A percentile compares a stretch with the other conserved stretches of the same genome.
Evolutionary conservation across 2,797 vertebrate species (phyloP).

Genomic region (Notamacropus eugenii): DNA sequence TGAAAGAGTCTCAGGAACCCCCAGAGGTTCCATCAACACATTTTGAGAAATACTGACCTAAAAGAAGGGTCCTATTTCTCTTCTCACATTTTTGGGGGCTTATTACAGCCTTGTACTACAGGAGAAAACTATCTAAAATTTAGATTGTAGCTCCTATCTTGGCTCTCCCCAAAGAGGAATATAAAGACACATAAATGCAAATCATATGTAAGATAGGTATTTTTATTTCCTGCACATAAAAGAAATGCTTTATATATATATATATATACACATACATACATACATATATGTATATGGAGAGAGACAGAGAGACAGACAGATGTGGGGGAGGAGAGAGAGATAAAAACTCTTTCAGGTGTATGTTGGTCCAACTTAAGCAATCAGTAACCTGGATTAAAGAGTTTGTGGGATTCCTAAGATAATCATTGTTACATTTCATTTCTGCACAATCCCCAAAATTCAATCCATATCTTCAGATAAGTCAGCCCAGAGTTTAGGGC

Average conservation of each 20-base stretch:
- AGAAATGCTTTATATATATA: neutral
- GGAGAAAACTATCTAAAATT: neutral
- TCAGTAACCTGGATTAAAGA: neutral
- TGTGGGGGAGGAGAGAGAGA: neutral
- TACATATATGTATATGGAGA: no score
- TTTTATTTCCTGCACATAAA: neutral
- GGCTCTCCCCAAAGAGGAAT: neutral
- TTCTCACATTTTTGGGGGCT: neutral
- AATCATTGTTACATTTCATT: neutral
- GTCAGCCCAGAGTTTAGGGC: neutral
- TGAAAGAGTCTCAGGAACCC: neutral
- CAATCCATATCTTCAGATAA: neutral
- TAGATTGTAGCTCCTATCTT: neutral
- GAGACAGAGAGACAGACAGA: no score
- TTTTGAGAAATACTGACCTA: neutral
- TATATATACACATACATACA: no score
- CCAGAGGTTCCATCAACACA: neutral
- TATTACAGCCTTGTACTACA: neutral
- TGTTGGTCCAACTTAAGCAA: neutral
- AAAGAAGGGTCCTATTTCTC: neutral
- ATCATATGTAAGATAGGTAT: neutral
- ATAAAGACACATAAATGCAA: neutral
- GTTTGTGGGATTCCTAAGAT: neutral
- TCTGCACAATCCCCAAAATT: neutral
- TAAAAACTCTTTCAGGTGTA: neutral